Conservation (phyloP, 2,797 vertebrate species). For the Podarcis lilfordi region DNA sequence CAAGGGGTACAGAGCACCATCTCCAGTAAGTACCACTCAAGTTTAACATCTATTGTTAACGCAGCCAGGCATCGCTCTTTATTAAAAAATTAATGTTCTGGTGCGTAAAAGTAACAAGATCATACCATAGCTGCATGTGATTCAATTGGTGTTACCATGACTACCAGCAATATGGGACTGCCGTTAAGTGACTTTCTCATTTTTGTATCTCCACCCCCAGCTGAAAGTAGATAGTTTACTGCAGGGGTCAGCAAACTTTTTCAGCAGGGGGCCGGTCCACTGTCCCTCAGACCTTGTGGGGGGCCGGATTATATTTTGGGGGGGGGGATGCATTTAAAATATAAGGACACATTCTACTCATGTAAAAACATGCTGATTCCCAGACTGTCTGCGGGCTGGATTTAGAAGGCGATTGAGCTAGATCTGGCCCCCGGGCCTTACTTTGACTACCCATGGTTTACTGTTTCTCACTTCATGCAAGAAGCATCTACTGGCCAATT, state of each 20-base stretch:
- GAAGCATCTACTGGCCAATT: background rate
- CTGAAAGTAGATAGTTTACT: background rate
- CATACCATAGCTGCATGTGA: background rate
- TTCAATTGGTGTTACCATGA: background rate
- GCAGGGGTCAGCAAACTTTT: too few relatives aligned
- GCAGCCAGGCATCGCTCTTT: background rate
- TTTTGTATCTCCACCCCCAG: background rate
- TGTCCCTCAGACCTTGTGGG: too few relatives aligned
- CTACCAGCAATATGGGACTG: background rate
- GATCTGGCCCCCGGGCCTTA: too few relatives aligned
- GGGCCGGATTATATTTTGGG: too few relatives aligned
- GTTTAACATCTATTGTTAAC: background rate
- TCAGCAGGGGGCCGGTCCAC: too few relatives aligned
- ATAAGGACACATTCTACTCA: too few relatives aligned
- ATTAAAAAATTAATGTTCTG: background rate
- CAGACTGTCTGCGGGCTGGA: too few relatives aligned
- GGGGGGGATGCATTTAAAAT: too few relatives aligned
- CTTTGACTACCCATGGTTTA: background rate
- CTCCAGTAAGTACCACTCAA: constrained; percentile 63
- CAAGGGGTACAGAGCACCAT: constrained; percentile 40
- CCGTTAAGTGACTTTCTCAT: background rate
- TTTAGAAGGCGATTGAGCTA: too few relatives aligned
- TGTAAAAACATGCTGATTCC: too few relatives aligned
- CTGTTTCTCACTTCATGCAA: background rate
- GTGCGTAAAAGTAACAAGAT: background rate